Conservation (phyloP, 2,797 vertebrate species). For the Esox masquinongy region DNA sequence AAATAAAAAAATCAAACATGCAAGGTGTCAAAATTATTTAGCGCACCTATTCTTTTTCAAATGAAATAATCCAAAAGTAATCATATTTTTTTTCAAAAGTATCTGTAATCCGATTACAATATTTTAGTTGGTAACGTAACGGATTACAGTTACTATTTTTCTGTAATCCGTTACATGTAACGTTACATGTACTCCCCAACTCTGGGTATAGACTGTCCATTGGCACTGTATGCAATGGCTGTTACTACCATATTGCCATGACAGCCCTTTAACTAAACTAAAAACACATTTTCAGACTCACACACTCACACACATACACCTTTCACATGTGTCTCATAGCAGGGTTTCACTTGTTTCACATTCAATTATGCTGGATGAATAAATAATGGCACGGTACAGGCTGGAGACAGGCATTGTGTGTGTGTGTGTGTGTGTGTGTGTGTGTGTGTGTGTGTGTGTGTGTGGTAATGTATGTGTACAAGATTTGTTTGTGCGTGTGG, state of each 20-base stretch:
- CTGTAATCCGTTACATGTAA: no score
- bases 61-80: no score
- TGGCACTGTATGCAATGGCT: not conserved
- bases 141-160: no score
- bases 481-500: not conserved
- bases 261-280: conserved; percentile 21
- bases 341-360: conserved; percentile 18
- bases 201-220: no score
- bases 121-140: no score
- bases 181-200: no score
- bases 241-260: conserved; percentile 31
- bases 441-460: not conserved
- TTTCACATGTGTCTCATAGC: not conserved
- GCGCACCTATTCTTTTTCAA: no score
- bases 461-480: no score
- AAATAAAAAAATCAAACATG: no score
- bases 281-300: conserved; percentile 4
- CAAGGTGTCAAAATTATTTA: no score
- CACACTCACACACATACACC: not conserved
- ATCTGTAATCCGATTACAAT: no score
- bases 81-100: no score
- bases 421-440: not conserved
- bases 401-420: not conserved
- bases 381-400: not conserved
- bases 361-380: not conserved